These are phyloP conservation scores for Patella depressa DNA, from an alignment of 2,888 invertebrate genomes.

Conservation along the genomic window DNA sequence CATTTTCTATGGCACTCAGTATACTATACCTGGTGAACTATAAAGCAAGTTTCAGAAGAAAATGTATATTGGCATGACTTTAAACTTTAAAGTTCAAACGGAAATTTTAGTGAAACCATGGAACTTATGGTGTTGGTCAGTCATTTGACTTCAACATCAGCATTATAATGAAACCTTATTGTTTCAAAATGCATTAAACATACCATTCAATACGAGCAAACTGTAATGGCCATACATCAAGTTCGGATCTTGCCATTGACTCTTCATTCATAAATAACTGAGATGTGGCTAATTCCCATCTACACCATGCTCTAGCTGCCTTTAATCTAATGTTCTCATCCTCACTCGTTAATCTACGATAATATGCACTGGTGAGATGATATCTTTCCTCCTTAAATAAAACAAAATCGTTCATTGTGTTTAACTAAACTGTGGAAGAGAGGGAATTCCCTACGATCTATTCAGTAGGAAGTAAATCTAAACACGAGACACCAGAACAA, in stretches of 20 bases:
- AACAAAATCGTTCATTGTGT: too few relatives aligned
- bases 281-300: slow-evolving; percentile 64
- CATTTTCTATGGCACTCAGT: too few relatives aligned
- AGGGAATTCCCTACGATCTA: too few relatives aligned
- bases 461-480: too few relatives aligned
- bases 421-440: too few relatives aligned
- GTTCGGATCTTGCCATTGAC: slow-evolving; percentile 45
- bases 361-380: slow-evolving; percentile 62
- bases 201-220: slow-evolving; percentile 67
- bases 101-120: neutral
- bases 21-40: too few relatives aligned
- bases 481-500: too few relatives aligned
- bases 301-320: slow-evolving; percentile 61
- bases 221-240: slow-evolving; percentile 59
- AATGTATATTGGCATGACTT: neutral
- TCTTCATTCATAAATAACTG: slow-evolving; percentile 49
- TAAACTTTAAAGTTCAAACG: neutral
- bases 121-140: too few relatives aligned
- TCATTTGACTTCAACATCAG: neutral
- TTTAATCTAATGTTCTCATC: slow-evolving; percentile 45
- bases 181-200: slow-evolving; percentile 1
- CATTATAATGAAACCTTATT: neutral
- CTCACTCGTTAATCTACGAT: slow-evolving; percentile 60
- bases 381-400: slow-evolving; percentile 41
- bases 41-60: too few relatives aligned